Evolutionary conservation across 2,797 vertebrate species (phyloP).

Genomic region (Centroberyx gerrardi): DNA sequence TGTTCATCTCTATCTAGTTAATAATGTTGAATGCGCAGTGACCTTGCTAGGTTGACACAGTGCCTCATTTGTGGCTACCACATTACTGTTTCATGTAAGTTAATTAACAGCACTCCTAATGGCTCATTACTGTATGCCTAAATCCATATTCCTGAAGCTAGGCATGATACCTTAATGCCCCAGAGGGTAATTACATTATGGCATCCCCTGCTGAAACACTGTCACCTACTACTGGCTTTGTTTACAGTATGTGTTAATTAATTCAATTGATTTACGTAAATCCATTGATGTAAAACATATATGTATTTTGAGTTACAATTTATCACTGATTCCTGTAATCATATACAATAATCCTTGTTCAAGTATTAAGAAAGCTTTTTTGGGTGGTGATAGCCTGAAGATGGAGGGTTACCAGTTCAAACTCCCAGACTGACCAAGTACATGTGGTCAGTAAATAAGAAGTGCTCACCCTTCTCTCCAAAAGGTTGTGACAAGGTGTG

Average conservation of each 20-base stretch:
- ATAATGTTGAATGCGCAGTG: constrained; percentile 7
- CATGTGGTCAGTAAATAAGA: too few relatives aligned
- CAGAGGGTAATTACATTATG: background rate
- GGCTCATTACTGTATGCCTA: constrained; percentile 17
- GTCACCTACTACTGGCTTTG: background rate
- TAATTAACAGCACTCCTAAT: constrained; percentile 25
- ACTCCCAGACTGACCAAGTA: too few relatives aligned
- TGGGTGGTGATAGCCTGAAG: too few relatives aligned
- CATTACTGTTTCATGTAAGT: constrained; percentile 21
- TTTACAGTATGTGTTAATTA: background rate
- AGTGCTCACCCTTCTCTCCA: too few relatives aligned
- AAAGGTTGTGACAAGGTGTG: too few relatives aligned
- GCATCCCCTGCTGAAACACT: background rate
- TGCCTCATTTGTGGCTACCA: constrained; percentile 28
- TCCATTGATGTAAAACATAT: too few relatives aligned
- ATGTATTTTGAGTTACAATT: too few relatives aligned
- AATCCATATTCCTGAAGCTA: constrained; percentile 2
- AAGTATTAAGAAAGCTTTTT: too few relatives aligned
- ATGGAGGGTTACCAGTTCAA: too few relatives aligned
- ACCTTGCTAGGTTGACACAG: constrained; percentile 32
- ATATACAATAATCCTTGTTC: too few relatives aligned
- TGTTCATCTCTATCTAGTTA: background rate
- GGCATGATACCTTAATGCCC: constrained; percentile 17
- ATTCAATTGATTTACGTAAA: background rate
- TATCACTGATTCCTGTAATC: too few relatives aligned